Evolutionary conservation across 2,888 invertebrate species (phyloP).

Genomic region (Lordiphosa fenestrarum): DNA sequence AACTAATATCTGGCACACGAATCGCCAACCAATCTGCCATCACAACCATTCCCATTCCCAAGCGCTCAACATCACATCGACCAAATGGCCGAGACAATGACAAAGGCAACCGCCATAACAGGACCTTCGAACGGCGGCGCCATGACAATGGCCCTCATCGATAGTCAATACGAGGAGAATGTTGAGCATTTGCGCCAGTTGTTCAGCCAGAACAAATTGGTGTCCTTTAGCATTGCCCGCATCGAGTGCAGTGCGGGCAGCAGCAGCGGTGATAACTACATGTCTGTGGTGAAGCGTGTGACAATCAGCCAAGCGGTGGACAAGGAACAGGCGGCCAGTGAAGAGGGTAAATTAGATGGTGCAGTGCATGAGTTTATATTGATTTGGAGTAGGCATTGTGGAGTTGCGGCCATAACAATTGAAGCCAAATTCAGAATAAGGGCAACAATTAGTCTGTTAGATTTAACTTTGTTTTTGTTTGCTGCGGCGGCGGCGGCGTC

Average conservation of each 20-base stretch:
- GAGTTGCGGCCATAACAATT: no score
- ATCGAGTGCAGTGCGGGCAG: conserved; percentile 74
- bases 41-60: conserved; percentile 8
- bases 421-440: neutral
- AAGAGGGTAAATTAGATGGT: conserved; percentile 21
- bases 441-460: conserved; percentile 5
- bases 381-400: conserved; percentile 24
- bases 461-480: conserved; percentile 18
- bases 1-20: conserved; percentile 33
- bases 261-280: conserved; percentile 79
- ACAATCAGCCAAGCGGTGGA: conserved; percentile 49
- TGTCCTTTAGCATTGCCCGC: conserved; percentile 64
- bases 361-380: conserved; percentile 27
- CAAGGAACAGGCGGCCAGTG: conserved; percentile 23
- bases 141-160: conserved; percentile 25
- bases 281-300: conserved; percentile 78
- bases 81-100: conserved; percentile 26
- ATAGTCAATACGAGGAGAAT: conserved; percentile 63
- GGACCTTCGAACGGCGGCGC: conserved; percentile 33
- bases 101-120: conserved; percentile 17
- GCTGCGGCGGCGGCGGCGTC: conserved; percentile 22
- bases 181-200: conserved; percentile 66
- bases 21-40: conserved; percentile 4
- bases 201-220: conserved; percentile 52
- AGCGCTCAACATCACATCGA: conserved; percentile 4